A percentile compares a stretch with the other conserved stretches of the same genome.
These are phyloP conservation scores for Troilus luridus DNA, from an alignment of 2,888 invertebrate genomes.

Conservation along the genomic window DNA sequence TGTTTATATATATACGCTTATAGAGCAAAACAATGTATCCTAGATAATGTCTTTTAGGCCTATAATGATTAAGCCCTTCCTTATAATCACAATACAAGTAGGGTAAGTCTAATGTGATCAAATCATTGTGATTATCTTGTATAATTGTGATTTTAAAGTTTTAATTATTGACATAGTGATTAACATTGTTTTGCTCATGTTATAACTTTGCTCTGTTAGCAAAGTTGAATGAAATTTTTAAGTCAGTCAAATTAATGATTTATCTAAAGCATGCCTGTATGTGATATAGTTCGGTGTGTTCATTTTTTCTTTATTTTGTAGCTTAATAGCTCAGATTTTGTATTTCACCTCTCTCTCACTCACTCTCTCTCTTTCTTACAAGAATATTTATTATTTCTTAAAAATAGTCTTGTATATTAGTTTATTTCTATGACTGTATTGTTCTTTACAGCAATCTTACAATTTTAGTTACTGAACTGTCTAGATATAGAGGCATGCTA, in stretches of 20 bases:
- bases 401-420: conserved; percentile 12
- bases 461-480: conserved; percentile 49
- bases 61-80: conserved; percentile 59
- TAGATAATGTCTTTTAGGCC: conserved; percentile 59
- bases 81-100: conserved; percentile 61
- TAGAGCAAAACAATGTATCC: conserved; percentile 62
- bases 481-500: conserved; percentile 48
- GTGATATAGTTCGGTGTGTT: conserved; percentile 46
- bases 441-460: conserved; percentile 13
- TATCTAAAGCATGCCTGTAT: conserved; percentile 51
- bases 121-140: conserved; percentile 62
- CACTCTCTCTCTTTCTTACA: background rate
- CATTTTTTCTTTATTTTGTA: background rate
- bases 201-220: conserved; percentile 36
- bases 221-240: conserved; percentile 56
- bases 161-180: conserved; percentile 57
- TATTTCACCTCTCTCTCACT: background rate
- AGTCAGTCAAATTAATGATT: conserved; percentile 32
- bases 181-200: conserved; percentile 62
- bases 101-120: conserved; percentile 60
- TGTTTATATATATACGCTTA: conserved; percentile 55
- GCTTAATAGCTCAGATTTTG: background rate
- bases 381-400: background rate
- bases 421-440: conserved; percentile 20
- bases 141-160: conserved; percentile 57